These are phyloP conservation scores for Xenopus petersii DNA, from an alignment of 2,797 vertebrate genomes.

Conservation along the genomic window DNA sequence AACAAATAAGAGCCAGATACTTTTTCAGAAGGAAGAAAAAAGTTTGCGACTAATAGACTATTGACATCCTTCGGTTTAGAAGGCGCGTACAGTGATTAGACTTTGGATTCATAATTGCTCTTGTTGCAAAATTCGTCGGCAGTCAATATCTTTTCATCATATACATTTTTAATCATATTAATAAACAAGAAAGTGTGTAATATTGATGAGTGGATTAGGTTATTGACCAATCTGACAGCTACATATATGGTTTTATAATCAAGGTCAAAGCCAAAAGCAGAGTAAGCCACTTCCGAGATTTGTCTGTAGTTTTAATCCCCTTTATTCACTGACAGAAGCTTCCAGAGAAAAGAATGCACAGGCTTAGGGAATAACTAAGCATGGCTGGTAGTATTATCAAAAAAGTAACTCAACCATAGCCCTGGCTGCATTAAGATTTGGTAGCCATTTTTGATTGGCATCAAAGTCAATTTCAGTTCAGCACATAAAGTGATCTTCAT, in stretches of 20 bases:
- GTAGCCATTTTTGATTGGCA: no score
- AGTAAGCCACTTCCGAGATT: conserved; percentile 53
- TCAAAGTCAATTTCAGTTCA: no score
- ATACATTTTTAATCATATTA: conserved; percentile 83
- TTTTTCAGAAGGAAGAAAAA: conserved; percentile 53
- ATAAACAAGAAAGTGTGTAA: conserved; percentile 75
- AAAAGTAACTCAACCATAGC: no score
- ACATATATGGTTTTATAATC: conserved; percentile 63
- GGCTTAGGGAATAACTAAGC: background rate
- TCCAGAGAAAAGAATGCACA: background rate
- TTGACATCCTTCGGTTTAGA: conserved; percentile 60
- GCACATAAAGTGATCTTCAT: no score
- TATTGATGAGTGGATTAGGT: conserved; percentile 77
- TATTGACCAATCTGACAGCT: conserved; percentile 69
- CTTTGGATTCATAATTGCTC: conserved; percentile 67
- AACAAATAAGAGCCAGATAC: conserved; percentile 53
- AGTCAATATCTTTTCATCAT: conserved; percentile 78
- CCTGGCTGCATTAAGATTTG: no score
- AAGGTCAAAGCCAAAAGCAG: conserved; percentile 70
- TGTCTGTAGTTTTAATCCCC: conserved; percentile 6
- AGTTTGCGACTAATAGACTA: conserved; percentile 66
- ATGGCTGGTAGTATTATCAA: no score
- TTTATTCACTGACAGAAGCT: background rate
- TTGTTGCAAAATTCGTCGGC: conserved; percentile 67
- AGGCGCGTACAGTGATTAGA: conserved; percentile 63